Conservation (phyloP, 2,113 vertebrate genomes). For the Struthidea cinerea region DNA sequence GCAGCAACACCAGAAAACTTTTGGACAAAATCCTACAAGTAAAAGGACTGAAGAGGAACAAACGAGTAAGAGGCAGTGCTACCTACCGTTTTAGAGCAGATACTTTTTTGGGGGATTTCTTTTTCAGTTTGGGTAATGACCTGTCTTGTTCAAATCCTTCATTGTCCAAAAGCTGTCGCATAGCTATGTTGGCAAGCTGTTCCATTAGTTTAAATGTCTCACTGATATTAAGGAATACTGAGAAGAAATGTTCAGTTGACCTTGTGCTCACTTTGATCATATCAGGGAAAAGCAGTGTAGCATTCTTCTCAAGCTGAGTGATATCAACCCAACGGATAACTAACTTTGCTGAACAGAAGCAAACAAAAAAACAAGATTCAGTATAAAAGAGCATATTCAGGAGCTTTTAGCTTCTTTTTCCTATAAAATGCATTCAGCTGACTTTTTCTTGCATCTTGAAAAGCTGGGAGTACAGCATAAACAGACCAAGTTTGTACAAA, state of each 20-base stretch:
- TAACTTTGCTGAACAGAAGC: conserved; percentile 81
- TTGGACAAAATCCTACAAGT: neutral
- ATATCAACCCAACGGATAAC: conserved; percentile 97
- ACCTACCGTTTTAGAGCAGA: conserved; percentile 92
- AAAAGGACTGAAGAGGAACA: neutral
- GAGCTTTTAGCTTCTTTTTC: neutral
- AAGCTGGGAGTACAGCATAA: neutral
- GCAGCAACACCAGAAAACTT: neutral
- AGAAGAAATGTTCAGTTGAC: conserved; percentile 88
- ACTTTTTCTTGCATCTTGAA: neutral
- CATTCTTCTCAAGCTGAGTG: conserved; percentile 93
- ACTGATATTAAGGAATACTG: conserved; percentile 94
- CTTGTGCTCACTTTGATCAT: conserved; percentile 93
- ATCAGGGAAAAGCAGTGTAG: conserved; percentile 90
- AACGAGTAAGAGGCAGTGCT: neutral
- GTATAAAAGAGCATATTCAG: neutral
- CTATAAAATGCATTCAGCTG: neutral
- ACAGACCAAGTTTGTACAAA: neutral
- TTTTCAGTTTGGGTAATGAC: conserved; percentile 94
- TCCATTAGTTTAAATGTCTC: conserved; percentile 98
- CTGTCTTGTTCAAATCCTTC: conserved; percentile 95
- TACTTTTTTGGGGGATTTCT: conserved; percentile 94
- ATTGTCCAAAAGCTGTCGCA: conserved; percentile 95
- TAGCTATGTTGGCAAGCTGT: conserved; percentile 97
- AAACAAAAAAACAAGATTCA: neutral